Conservation (phyloP, 2,797 vertebrate genomes). For the Discoglossus pictus region DNA sequence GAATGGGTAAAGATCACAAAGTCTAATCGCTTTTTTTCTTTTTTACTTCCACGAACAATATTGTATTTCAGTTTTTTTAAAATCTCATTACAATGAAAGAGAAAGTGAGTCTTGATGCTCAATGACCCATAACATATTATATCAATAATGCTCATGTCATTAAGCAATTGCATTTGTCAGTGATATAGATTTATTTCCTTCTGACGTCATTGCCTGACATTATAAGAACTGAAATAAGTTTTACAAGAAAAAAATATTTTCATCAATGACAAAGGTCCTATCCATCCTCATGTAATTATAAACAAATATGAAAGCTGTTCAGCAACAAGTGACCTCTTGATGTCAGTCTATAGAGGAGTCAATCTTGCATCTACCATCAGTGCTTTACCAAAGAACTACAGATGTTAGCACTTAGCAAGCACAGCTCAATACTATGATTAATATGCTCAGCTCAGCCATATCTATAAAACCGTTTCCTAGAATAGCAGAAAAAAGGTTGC, state of each 20-base stretch:
- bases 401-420: too few relatives aligned
- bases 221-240: conserved; percentile 21
- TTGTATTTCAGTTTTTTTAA: not conserved
- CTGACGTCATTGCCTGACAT: conserved; percentile 31
- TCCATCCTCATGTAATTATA: conserved; percentile 2
- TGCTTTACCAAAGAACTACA: too few relatives aligned
- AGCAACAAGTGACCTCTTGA: too few relatives aligned
- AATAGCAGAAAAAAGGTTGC: too few relatives aligned
- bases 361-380: too few relatives aligned
- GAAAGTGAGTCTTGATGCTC: conserved; percentile 17
- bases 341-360: too few relatives aligned
- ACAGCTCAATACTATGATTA: too few relatives aligned
- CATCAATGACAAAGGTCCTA: not conserved
- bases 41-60: not conserved
- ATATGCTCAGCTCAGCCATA: too few relatives aligned
- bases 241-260: conserved; percentile 6
- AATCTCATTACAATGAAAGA: not conserved
- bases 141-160: conserved; percentile 33
- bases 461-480: too few relatives aligned
- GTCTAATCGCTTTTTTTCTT: too few relatives aligned
- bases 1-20: too few relatives aligned
- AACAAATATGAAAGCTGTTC: not conserved
- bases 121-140: conserved; percentile 29
- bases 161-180: conserved; percentile 20
- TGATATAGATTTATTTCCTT: conserved; percentile 37